Base-by-base conservation (phyloP, 2,888 invertebrate genomes). In the Lasioglossum malachurum region DNA sequence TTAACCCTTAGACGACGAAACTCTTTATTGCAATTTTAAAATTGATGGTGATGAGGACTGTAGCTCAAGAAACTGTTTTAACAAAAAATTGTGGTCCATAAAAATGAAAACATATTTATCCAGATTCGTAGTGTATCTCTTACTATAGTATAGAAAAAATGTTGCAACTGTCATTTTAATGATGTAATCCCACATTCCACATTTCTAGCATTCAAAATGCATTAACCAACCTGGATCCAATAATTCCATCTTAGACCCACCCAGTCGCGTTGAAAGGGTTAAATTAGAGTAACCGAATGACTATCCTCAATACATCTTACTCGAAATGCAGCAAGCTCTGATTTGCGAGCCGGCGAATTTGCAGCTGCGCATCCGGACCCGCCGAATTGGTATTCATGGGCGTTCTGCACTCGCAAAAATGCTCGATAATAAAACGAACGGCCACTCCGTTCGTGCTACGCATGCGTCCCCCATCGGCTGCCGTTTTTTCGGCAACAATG, bases 351-450 rank as follows among this genome's bases (percentile, higher is more conserved):
- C 69, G 31, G 76, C 19, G 71, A 74, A 71, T 72, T 57, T 46
- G 35, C 81, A 81, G 81, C 53, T 81, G 60, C 69, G 71, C 71
- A n/a, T 71, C 75, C 69, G 46, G 19, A 23, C 64, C 10, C 31
- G n/a, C 0, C 27, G 69, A 14, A 75, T 75, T 75, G 75, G n/a
- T 64, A 80, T 80, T 75, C 75, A 80, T 44, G 69, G 31, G n/a
- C 14, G 7, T 71, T 5, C 53, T 7, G 46, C 2, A 19, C 31
- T 41, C 31, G 44, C 73, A 75, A 80, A 80, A 80, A 75, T 49
- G 67, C 23, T 38, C 57, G 67, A 75, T 75, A 80, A 75, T 80
- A 80, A 80, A 78, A 74, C n/a, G 38, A 67, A 35, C 53, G 71
- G 19, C 5, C 27, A 1, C 31, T 38, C 7, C 14, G 69, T 53